Conservation (phyloP, 2,888 invertebrate species). For the Balanococcus diminutus region DNA sequence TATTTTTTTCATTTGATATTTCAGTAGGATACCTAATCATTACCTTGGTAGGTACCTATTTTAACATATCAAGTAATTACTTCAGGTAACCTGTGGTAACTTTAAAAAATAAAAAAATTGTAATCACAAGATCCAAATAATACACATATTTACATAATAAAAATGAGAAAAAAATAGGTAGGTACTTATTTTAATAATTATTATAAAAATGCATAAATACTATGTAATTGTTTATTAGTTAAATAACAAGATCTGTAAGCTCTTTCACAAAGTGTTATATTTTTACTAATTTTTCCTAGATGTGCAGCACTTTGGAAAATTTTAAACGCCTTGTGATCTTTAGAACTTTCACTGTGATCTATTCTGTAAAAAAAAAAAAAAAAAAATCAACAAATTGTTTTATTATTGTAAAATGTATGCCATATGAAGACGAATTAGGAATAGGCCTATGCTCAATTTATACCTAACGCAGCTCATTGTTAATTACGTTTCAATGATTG, state of each 20-base stretch:
- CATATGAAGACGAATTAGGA: not conserved
- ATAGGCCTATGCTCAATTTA: too few species aligned
- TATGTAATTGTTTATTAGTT: constrained; percentile 41
- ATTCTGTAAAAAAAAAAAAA: constrained; percentile 6
- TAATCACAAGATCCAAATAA: constrained; percentile 8
- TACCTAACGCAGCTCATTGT: not conserved
- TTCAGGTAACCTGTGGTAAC: not conserved
- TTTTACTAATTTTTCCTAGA: constrained; percentile 39
- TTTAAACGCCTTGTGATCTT: constrained; percentile 35
- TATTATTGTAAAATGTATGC: not conserved
- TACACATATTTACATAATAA: not conserved
- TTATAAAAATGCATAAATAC: constrained; percentile 33
- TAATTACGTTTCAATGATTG: constrained; percentile 17
- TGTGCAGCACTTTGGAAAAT: constrained; percentile 42
- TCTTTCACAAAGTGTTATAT: constrained; percentile 41
- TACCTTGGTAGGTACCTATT: not conserved
- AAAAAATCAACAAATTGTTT: not conserved
- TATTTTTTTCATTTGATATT: too few species aligned
- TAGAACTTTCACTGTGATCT: constrained; percentile 16
- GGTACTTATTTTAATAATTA: too few species aligned
- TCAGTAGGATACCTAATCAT: not conserved
- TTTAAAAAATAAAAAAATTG: not conserved
- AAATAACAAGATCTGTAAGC: constrained; percentile 43
- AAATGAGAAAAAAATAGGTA: not conserved
- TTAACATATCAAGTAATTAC: not conserved